Evolutionary conservation across 2,888 invertebrate genomes (phyloP).

Genomic region (Lasioglossum zephyrum): DNA sequence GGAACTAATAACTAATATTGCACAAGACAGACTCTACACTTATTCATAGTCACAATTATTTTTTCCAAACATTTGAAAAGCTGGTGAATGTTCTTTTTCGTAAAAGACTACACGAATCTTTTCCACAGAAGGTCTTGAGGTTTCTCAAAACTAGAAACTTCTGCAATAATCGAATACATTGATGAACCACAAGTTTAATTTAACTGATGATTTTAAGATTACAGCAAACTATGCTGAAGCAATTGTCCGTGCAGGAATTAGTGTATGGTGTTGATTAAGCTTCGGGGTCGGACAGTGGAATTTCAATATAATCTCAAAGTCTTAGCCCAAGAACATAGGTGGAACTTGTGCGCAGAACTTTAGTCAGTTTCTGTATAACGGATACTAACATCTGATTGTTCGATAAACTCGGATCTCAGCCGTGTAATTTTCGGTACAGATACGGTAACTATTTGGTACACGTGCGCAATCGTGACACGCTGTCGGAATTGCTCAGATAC

Average conservation of each 20-base stretch:
- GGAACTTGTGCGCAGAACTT: constrained; percentile 4
- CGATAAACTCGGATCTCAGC: constrained; percentile 13
- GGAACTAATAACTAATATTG: too few relatives aligned
- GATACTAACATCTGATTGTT: constrained; percentile 19
- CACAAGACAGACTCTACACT: too few relatives aligned
- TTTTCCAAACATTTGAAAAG: not conserved
- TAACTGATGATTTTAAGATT: not conserved
- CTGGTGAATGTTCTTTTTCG: not conserved
- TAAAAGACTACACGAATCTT: not conserved
- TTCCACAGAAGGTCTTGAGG: not conserved
- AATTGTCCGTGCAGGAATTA: not conserved
- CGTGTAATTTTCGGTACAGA: constrained; percentile 16
- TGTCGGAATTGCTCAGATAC: constrained; percentile 15
- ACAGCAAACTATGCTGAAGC: not conserved
- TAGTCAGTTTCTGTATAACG: constrained; percentile 15
- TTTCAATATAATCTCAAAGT: constrained; percentile 15
- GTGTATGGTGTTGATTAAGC: not conserved
- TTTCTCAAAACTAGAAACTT: not conserved
- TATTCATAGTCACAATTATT: too few relatives aligned
- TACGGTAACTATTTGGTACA: constrained; percentile 11
- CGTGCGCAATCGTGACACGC: constrained; percentile 19
- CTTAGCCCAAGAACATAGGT: not conserved
- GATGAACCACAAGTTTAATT: not conserved
- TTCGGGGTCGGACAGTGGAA: not conserved
- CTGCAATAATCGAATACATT: not conserved